Evolutionary conservation across 2,113 vertebrate species (phyloP).

Genomic region (Sebastes schlegelii): DNA sequence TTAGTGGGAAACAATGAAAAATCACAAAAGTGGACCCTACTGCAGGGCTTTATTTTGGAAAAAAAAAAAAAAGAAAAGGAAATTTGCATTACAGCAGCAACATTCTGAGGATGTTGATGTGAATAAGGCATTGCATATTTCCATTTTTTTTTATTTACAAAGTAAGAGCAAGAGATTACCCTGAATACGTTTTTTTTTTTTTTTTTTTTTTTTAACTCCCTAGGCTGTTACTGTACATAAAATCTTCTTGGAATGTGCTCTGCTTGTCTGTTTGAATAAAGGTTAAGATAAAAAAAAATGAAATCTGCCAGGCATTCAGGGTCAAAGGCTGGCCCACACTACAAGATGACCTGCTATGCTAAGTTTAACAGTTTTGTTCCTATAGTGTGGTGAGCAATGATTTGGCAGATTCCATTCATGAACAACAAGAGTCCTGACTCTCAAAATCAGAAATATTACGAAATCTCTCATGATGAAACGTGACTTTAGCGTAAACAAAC

Average conservation of each 20-base stretch:
- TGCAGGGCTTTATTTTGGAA: background rate
- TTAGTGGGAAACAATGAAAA: constrained; percentile 16
- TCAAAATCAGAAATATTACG: too few species aligned
- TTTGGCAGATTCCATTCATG: too few species aligned
- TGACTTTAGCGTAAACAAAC: too few species aligned
- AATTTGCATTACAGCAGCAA: background rate
- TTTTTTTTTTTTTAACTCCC: background rate
- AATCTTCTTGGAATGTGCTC: constrained; percentile 40
- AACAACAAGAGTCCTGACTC: too few species aligned
- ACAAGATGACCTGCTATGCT: too few species aligned
- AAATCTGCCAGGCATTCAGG: constrained; percentile 30
- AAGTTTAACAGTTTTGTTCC: too few species aligned
- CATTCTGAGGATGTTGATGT: background rate
- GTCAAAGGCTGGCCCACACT: too few species aligned
- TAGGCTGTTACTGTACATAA: constrained; percentile 13
- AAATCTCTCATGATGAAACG: too few species aligned
- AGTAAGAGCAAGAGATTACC: background rate
- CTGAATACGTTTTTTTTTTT: background rate
- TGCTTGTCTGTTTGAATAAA: constrained; percentile 52
- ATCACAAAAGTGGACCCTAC: background rate
- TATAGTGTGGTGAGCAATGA: too few species aligned
- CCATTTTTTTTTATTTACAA: background rate
- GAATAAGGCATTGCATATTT: background rate
- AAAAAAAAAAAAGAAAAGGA: background rate
- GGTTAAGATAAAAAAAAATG: constrained; percentile 30